Evolutionary conservation across 2,797 vertebrate species (phyloP).

Genomic region (Glyptemys insculpta): DNA sequence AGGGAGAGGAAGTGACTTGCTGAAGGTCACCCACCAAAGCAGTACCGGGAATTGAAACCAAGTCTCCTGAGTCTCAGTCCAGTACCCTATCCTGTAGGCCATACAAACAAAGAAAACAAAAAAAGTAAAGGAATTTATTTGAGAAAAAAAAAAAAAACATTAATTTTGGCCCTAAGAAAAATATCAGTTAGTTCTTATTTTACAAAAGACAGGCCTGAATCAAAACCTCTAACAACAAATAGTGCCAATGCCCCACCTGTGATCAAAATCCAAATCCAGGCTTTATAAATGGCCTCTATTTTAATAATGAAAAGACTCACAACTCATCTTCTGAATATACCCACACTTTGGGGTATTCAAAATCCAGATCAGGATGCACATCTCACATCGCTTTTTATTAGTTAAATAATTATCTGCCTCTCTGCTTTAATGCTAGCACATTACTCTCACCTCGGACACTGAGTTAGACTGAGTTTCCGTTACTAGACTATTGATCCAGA

Average conservation of each 20-base stretch:
- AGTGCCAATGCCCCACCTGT: neutral
- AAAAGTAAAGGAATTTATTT: slow-evolving; percentile 26
- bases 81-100: neutral
- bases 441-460: neutral
- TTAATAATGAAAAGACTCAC: neutral
- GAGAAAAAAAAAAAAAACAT: neutral
- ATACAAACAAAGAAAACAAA: neutral
- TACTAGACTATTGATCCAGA: neutral
- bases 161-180: slow-evolving; percentile 9
- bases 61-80: neutral
- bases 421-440: neutral
- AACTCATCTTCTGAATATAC: neutral
- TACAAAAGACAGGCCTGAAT: neutral
- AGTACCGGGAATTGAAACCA: slow-evolving; percentile 1
- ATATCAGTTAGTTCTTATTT: neutral
- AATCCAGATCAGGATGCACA: neutral
- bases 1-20: neutral
- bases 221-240: neutral
- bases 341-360: neutral
- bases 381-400: neutral
- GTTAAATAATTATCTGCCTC: neutral
- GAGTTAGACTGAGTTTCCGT: neutral
- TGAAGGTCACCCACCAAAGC: slow-evolving; percentile 50
- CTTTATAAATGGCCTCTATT: neutral
- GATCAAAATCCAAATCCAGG: neutral